Evolutionary conservation across 2,797 vertebrate species (phyloP).

Genomic region (Parauchenoglanis punctatus): DNA sequence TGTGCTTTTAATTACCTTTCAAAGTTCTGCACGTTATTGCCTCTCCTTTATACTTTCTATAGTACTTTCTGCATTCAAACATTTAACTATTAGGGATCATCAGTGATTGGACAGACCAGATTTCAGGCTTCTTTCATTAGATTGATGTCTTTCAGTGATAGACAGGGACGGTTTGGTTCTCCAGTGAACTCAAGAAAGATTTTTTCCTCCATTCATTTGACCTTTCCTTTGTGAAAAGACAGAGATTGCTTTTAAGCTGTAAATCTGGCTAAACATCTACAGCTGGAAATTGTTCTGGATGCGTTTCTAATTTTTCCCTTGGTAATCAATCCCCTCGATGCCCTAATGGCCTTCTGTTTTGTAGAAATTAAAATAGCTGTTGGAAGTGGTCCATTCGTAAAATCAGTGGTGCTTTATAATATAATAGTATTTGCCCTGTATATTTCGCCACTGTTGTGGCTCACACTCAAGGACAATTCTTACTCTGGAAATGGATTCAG

Average conservation of each 20-base stretch:
- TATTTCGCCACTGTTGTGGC: conserved; percentile 2
- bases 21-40: background rate
- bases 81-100: background rate
- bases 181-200: background rate
- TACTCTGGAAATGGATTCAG: conserved; percentile 37
- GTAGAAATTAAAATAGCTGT: conserved; percentile 53
- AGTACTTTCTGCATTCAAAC: background rate
- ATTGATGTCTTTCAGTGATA: background rate
- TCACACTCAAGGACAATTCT: conserved; percentile 35
- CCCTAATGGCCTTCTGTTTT: conserved; percentile 48
- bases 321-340: conserved; percentile 48
- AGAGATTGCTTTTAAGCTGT: conserved; percentile 29
- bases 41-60: conserved; percentile 3
- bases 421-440: conserved; percentile 46
- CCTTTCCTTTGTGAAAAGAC: conserved; percentile 15
- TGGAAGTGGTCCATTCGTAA: conserved; percentile 45
- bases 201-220: background rate
- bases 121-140: background rate
- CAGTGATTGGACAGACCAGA: background rate
- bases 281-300: conserved; percentile 49
- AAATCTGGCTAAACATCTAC: conserved; percentile 44
- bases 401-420: conserved; percentile 45
- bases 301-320: conserved; percentile 47
- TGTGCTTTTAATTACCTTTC: conserved; percentile 44
- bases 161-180: background rate